These are phyloP conservation scores for Romanogobio albipinnatus DNA, from an alignment of 2,113 vertebrate species.

Conservation along the genomic window DNA sequence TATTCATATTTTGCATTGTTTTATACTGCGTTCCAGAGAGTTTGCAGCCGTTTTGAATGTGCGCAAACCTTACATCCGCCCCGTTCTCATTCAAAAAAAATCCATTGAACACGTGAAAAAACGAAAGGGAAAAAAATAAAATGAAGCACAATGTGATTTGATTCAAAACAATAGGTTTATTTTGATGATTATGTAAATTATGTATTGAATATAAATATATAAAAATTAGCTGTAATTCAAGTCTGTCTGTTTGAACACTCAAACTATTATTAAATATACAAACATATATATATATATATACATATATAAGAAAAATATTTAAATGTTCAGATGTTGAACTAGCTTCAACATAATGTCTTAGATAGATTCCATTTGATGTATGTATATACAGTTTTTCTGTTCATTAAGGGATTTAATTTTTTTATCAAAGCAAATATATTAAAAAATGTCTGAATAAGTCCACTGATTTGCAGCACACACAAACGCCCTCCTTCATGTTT, in stretches of 20 bases:
- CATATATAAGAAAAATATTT: slow-evolving; percentile 19
- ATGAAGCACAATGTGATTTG: slow-evolving; percentile 60
- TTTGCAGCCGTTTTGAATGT: slow-evolving; percentile 9
- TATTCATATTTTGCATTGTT: neutral
- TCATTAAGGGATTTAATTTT: slow-evolving; percentile 50
- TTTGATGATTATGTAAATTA: slow-evolving; percentile 64
- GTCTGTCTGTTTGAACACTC: slow-evolving; percentile 54
- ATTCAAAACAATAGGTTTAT: slow-evolving; percentile 52
- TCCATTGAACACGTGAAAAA: neutral
- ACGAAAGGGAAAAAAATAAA: neutral
- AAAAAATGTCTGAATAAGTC: slow-evolving; percentile 44
- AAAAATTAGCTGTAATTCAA: slow-evolving; percentile 39
- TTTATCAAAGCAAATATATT: slow-evolving; percentile 58
- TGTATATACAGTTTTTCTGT: slow-evolving; percentile 56
- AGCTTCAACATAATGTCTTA: slow-evolving; percentile 52
- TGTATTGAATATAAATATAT: slow-evolving; percentile 62
- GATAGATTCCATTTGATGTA: slow-evolving; percentile 53
- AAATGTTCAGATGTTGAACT: slow-evolving; percentile 33
- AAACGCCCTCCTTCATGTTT: slow-evolving; percentile 34
- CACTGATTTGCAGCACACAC: slow-evolving; percentile 52
- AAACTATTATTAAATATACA: slow-evolving; percentile 51
- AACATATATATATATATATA: slow-evolving; percentile 48
- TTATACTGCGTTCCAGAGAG: neutral
- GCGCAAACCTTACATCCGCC: slow-evolving; percentile 8
- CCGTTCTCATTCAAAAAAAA: neutral